Percentiles rank a stretch among this genome's conserved stretches.
Conservation (phyloP, 2,888 invertebrate species). For the Pristionchus fissidentatus region DNA sequence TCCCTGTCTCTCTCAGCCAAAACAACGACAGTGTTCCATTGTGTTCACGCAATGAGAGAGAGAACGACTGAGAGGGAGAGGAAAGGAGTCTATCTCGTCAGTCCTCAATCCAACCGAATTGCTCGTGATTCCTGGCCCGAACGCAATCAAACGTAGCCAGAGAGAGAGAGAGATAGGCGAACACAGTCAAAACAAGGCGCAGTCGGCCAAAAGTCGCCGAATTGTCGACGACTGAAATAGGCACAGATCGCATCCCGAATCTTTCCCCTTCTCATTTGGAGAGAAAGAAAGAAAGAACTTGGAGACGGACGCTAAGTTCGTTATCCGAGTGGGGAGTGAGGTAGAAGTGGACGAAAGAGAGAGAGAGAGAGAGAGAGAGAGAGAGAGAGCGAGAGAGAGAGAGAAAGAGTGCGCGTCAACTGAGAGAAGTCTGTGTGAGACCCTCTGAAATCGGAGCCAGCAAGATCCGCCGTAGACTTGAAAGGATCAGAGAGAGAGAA, state of each 20-base stretch:
- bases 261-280: too few species aligned
- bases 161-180: too few species aligned
- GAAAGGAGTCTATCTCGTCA: not conserved
- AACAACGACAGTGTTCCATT: conserved; percentile 29
- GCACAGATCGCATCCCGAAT: too few species aligned
- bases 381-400: not conserved
- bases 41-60: not conserved
- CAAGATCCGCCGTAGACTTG: too few species aligned
- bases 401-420: too few species aligned
- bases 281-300: not conserved
- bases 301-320: conserved; percentile 1
- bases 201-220: not conserved
- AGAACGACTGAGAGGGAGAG: not conserved
- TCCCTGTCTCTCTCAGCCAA: not conserved
- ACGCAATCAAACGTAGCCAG: conserved; percentile 34
- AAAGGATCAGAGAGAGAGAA: not conserved
- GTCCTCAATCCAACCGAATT: not conserved
- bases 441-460: too few species aligned
- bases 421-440: too few species aligned
- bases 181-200: conserved; percentile 6
- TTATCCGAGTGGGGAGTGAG: conserved; percentile 13
- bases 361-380: conserved; percentile 6
- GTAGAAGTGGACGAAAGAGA: not conserved
- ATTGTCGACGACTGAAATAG: not conserved
- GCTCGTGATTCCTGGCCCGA: not conserved